Evolutionary conservation across 2,888 invertebrate species (phyloP), one percentile per base, ranked within the genome.

Genomic region (Dolichomitus sp.): DNA sequence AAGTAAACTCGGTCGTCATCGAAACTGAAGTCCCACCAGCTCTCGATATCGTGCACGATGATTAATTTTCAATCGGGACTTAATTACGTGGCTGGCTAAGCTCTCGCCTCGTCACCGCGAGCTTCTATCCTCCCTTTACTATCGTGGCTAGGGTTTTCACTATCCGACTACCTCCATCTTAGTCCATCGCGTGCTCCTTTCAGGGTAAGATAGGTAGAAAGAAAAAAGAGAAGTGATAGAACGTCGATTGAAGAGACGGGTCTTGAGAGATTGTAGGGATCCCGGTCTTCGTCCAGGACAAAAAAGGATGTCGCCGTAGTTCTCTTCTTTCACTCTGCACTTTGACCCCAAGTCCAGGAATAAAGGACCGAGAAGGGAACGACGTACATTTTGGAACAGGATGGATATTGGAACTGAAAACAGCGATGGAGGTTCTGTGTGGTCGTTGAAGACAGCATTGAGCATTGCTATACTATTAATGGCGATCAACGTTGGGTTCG

Each of bases 51-150:
- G 45, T 52, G n/a, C 59, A 7, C 52, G 89, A 91, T 90, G 89
- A 91, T 92, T 91, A 91, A 91, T 91, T 91, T 90, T 90, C 90
- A 91, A 91, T 91, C 88, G 89, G 85, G 88, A 89, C 88, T 92
- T 90, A 91, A 92, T 91, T 90, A 91, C 87, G 89, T 84, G 86
- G 82, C 85, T 23, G 84, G 87, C 87, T 89, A 88, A 91, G 89
- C 90, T 86, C 63, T 63, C 52, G 75, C 54, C 59, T 72, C 85
- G 86, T 87, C 87, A 40, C 63, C 23, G 30, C 37, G 50, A 68
- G 52, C 54, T 57, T 68, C 48, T 33, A 57, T 40, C 14, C 52
- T 68, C 23, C 37, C 19, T 37, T 52, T 50, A 45, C 45, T 65
- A 23, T 19, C 54, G 19, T 48, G 0, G 19, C 50, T 7, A 50